phyloP scores from a whole-genome alignment of 1,140 invertebrate genomes.

The Drosophila sulfurigaster region DNA sequence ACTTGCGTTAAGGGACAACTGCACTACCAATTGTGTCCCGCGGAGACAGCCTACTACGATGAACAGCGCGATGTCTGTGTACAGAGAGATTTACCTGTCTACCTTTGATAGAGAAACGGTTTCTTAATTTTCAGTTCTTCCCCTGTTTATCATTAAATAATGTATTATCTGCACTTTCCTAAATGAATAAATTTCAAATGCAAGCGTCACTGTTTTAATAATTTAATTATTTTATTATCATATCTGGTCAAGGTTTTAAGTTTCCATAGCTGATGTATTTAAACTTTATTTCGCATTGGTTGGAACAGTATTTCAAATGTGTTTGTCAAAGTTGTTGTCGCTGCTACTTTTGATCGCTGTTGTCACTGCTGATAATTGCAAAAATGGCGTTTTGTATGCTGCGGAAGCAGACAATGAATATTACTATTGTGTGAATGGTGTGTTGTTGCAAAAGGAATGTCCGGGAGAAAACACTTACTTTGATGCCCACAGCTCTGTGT shows the following conservation, averaged over 20 bases:
- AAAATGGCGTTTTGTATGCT: slow-evolving; percentile 31
- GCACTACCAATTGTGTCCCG: slow-evolving; percentile 7
- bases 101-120: background rate
- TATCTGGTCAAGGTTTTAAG: background rate
- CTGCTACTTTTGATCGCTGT: background rate
- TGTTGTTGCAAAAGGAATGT: slow-evolving; percentile 18
- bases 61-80: background rate
- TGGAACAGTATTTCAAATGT: slow-evolving; percentile 2
- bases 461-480: slow-evolving; percentile 45
- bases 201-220: background rate
- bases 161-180: no score
- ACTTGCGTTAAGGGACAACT: background rate
- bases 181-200: background rate
- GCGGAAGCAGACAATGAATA: slow-evolving; percentile 5
- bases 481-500: slow-evolving; percentile 15
- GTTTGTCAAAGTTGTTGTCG: background rate
- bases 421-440: slow-evolving; percentile 26
- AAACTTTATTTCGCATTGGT: background rate
- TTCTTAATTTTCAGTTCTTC: background rate
- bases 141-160: no score
- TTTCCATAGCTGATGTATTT: background rate
- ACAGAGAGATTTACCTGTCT: background rate
- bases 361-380: background rate
- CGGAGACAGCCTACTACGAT: slow-evolving; percentile 5
- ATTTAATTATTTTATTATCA: background rate